Base-by-base conservation (phyloP, 2,888 invertebrate species). In the Andrena hattorfiana region DNA sequence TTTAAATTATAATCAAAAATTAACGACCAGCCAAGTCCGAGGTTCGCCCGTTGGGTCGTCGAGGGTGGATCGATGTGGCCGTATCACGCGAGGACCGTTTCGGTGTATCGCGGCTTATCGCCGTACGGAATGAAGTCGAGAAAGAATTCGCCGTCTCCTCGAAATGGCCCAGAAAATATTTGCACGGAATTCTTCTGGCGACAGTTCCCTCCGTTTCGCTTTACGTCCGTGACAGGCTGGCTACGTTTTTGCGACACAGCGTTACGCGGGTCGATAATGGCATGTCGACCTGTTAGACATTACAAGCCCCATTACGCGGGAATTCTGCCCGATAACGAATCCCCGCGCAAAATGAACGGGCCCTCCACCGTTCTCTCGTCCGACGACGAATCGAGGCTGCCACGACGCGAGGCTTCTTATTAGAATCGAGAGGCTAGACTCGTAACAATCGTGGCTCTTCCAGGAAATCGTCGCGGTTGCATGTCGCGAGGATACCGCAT, bases 1-100 rank as follows among this genome's bases (percentile, higher is more conserved):
- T 77, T 83, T 51, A 54, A 77, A 77, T 68, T 66, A 51, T 64
- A 81, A 81, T 62, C 8, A 72, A 80, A 85, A 87, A 80, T 69
- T 56, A 82, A 76, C 54, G 62, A 60, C 51, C 69, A 28, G 26
- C 63, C 56, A 62, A 67, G 54, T 56, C 35, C 62, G 63, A 69
- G 69, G 49, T 67, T 62, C 13, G 56, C 10, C 56, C 10, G 63
- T 60, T 48, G 20, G 60, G 35, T 77, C 56, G 71, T 51, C 32
- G 48, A 4, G 13, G 6, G 16, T 63, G 62, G 63, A 83, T 83
- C 78, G 78, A 83, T 82, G 83, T 16, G 64, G 6, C n/a, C 20
- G 26, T 35, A 70, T 87, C 87, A 85, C 84, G 85, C 87, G 67
- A 87, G 48, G 63, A 62, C 59, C 77, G 76, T 76, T 83, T 75